Evolutionary conservation across 2,797 vertebrate genomes (phyloP), one percentile per base, ranked within the genome.

Genomic region (Epinephelus awoara): DNA sequence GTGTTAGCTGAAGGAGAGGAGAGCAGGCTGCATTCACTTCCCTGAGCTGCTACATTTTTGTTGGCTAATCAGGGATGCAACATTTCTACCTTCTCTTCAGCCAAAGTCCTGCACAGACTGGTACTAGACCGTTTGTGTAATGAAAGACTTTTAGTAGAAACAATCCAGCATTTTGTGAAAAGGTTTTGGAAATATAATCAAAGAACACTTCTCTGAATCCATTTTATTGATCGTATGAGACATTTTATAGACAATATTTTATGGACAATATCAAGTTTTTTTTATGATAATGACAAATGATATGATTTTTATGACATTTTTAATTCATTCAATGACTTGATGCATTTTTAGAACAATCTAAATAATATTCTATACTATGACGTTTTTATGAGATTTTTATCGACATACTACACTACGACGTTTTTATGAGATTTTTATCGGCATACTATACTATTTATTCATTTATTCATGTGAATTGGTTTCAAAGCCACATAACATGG

Each of bases 11-110:
- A 79, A 14, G 73, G 69, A 82, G 64, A 86, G 42, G 38, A 69
- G 75, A 83, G 66, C 62, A 14, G 72, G 79, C 88, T 29, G 57
- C 85, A 58, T 83, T 85, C 23, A 75, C 63, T 72, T 84, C 62
- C 47, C 65, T 57, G 63, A 63, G 42, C 74, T 79, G 21, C 59
- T 78, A 23, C 59, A 72, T 87, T 89, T 88, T 86, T 29, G 62
- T 86, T 90, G 87, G 86, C 77, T 72, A 78, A 75, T 75, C 38
- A 27, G 2, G 21, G 34, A 73, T 23, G 18, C 51, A 63, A 79
- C 71, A 71, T 84, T 68, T 85, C 58, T 86, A 66, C 58, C 73
- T 85, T 77, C 68, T 78, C 51, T 25, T 84, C 74, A 44, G 69
- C 51, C 72, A 58, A 44, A 82, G 57, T 49, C 58, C 19, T 50